Evolutionary conservation across 1,140 invertebrate species (phyloP).

Genomic region (Nylanderia fulva): DNA sequence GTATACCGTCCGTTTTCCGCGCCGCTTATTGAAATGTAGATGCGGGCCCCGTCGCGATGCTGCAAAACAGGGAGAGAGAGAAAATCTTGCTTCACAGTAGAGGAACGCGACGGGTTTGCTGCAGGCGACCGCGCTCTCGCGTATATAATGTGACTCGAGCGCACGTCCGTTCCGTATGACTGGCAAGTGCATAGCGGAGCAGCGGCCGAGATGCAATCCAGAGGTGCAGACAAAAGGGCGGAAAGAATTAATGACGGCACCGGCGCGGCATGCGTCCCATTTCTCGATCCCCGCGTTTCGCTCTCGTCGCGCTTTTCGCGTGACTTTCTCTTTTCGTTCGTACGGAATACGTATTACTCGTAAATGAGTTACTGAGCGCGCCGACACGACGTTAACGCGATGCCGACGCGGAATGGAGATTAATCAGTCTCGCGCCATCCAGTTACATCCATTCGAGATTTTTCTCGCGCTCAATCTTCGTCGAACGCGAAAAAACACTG

Average conservation of each 20-base stretch:
- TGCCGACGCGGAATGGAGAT: slow-evolving; percentile 28
- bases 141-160: neutral
- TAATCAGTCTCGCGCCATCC: slow-evolving; percentile 10
- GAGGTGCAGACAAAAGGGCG: slow-evolving; percentile 72
- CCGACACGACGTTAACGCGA: neutral
- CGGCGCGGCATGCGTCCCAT: slow-evolving; percentile 24
- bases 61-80: neutral
- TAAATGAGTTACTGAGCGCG: slow-evolving; percentile 27
- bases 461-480: slow-evolving; percentile 14
- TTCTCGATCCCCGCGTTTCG: neutral
- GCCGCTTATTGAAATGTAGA: slow-evolving; percentile 57
- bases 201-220: slow-evolving; percentile 13
- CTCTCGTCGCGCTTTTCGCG: slow-evolving; percentile 12
- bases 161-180: neutral
- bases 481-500: neutral
- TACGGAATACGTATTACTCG: slow-evolving; percentile 46
- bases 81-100: neutral
- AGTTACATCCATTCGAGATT: neutral
- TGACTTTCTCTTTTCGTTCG: no score
- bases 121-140: neutral
- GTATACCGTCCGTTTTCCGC: slow-evolving; percentile 40
- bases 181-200: slow-evolving; percentile 10
- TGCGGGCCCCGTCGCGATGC: neutral
- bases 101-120: neutral
- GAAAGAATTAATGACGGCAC: slow-evolving; percentile 77